These are phyloP conservation scores for Nannoperca obscura DNA, from an alignment of 2,797 vertebrate genomes.

Conservation along the genomic window DNA sequence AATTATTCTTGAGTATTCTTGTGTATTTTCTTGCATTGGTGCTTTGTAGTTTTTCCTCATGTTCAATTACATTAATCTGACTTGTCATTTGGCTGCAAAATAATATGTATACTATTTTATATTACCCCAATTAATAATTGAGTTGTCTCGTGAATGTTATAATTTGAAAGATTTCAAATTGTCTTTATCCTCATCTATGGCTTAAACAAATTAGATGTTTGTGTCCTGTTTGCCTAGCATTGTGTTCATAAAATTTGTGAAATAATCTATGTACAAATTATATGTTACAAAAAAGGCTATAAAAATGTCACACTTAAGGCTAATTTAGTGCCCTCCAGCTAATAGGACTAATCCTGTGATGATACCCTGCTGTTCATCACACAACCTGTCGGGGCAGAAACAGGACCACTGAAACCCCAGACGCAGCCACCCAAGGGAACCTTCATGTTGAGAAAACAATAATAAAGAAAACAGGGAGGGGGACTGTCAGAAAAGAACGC, in stretches of 20 bases:
- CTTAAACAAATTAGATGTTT: not conserved
- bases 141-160: not conserved
- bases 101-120: not conserved
- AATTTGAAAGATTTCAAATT: not conserved
- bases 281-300: not conserved
- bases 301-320: not conserved
- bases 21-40: not conserved
- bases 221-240: not conserved
- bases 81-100: not conserved
- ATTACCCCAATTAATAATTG: not conserved
- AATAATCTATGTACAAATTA: not conserved
- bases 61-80: not conserved
- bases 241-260: not conserved
- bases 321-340: not conserved
- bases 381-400: not conserved
- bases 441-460: constrained; percentile 24
- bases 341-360: not conserved
- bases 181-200: not conserved
- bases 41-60: not conserved
- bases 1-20: not conserved
- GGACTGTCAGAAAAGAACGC: constrained; percentile 10
- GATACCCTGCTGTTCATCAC: constrained; percentile 9
- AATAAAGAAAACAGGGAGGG: constrained; percentile 8
- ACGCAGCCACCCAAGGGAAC: not conserved
- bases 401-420: not conserved